Evolutionary conservation across 2,888 invertebrate species (phyloP).

Genomic region (Lycophotia porphyrea): DNA sequence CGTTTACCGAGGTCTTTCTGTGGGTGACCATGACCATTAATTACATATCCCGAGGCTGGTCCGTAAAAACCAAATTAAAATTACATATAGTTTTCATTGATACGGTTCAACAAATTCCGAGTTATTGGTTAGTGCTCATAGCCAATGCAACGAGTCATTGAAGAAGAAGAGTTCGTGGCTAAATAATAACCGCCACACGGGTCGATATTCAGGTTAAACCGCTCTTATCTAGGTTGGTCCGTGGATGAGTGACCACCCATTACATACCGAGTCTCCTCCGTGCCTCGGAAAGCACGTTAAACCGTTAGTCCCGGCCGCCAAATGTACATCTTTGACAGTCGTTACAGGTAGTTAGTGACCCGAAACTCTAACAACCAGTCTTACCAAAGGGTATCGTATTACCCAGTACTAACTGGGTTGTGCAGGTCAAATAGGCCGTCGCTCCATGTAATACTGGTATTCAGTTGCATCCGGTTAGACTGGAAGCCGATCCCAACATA

Average conservation of each 20-base stretch:
- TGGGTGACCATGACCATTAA: background rate
- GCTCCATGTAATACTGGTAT: background rate
- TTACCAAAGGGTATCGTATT: no score
- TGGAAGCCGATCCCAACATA: background rate
- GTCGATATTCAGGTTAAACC: no score
- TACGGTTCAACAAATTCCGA: background rate
- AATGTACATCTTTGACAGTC: background rate
- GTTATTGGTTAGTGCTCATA: background rate
- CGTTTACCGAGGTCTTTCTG: background rate
- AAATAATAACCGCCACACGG: no score
- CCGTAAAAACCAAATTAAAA: background rate
- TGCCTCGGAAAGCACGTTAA: background rate
- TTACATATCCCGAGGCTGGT: background rate
- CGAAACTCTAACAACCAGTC: background rate
- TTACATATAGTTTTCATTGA: background rate
- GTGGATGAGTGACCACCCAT: no score
- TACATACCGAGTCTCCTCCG: background rate
- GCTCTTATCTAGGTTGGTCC: no score
- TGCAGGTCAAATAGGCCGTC: background rate
- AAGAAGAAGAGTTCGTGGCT: no score
- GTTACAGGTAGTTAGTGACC: background rate
- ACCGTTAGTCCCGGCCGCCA: background rate
- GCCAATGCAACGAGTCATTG: background rate
- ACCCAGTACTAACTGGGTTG: background rate
- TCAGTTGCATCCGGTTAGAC: background rate